A percentile compares a stretch with the other conserved stretches of the same genome.
phyloP scores from a whole-genome alignment of 92 coral and sea anemone species.

The Muricea muricata region DNA sequence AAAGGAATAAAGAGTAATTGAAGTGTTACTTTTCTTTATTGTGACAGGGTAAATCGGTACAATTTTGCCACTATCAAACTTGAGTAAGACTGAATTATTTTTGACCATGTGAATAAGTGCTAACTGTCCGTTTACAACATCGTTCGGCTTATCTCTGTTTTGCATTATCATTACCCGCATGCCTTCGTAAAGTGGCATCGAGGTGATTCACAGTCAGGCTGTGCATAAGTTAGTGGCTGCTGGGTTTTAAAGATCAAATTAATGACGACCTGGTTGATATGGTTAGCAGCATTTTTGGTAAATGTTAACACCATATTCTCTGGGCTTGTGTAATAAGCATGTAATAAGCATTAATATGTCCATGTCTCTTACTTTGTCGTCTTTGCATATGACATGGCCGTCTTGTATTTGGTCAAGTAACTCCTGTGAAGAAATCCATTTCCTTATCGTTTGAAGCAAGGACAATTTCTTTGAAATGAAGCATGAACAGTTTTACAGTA shows the following conservation, averaged over 20 bases:
- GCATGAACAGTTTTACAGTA: constrained; percentile 22
- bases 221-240: background rate
- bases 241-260: background rate
- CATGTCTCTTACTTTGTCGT: background rate
- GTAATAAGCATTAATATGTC: background rate
- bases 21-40: background rate
- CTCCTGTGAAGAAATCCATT: too few species aligned
- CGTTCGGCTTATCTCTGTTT: background rate
- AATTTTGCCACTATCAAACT: background rate
- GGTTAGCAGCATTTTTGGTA: background rate
- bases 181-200: background rate
- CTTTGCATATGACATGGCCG: too few species aligned
- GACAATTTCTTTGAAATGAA: background rate
- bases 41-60: constrained; percentile 4
- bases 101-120: background rate
- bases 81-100: background rate
- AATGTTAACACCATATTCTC: background rate
- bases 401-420: too few species aligned
- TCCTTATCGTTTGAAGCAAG: background rate
- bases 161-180: constrained; percentile 11
- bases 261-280: background rate
- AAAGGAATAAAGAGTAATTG: background rate
- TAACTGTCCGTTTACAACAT: background rate
- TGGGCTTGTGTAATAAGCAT: background rate
- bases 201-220: background rate